Percentiles rank a stretch among this genome's conserved stretches.
Evolutionary conservation across 2,113 vertebrate species (phyloP).

Genomic region (Melanerpes formicivorus): DNA sequence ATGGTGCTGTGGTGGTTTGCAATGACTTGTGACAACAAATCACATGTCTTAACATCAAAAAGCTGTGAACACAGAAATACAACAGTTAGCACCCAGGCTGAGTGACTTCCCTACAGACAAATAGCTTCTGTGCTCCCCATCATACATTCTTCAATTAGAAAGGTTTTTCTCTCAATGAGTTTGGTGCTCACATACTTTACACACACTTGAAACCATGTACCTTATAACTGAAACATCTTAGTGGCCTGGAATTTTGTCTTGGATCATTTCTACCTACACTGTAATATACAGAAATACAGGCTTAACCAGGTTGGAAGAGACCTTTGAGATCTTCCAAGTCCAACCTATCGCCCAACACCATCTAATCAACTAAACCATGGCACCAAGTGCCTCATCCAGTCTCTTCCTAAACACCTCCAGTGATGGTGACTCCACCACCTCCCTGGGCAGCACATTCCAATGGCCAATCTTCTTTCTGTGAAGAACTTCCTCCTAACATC

Average conservation of each 20-base stretch:
- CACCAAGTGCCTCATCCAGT: no score
- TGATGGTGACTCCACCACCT: no score
- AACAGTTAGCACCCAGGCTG: not conserved
- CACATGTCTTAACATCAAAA: constrained; percentile 80
- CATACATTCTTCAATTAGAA: not conserved
- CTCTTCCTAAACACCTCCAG: no score
- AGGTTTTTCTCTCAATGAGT: not conserved
- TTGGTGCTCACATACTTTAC: not conserved
- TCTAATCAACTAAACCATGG: no score
- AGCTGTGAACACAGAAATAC: constrained; percentile 78
- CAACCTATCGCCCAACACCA: no score
- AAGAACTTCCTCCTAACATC: no score
- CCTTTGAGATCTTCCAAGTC: no score
- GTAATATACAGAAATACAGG: not conserved
- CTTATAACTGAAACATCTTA: not conserved
- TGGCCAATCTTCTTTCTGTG: no score
- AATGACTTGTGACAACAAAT: constrained; percentile 81
- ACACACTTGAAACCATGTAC: not conserved
- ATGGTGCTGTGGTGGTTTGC: constrained; percentile 85
- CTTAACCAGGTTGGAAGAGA: no score
- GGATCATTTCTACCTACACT: not conserved
- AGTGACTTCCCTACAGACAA: not conserved
- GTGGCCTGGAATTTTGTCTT: not conserved
- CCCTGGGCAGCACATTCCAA: no score
- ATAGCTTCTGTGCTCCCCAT: not conserved